These are phyloP conservation scores for Phalera bucephala DNA, from an alignment of 2,888 invertebrate genomes.

Conservation along the genomic window DNA sequence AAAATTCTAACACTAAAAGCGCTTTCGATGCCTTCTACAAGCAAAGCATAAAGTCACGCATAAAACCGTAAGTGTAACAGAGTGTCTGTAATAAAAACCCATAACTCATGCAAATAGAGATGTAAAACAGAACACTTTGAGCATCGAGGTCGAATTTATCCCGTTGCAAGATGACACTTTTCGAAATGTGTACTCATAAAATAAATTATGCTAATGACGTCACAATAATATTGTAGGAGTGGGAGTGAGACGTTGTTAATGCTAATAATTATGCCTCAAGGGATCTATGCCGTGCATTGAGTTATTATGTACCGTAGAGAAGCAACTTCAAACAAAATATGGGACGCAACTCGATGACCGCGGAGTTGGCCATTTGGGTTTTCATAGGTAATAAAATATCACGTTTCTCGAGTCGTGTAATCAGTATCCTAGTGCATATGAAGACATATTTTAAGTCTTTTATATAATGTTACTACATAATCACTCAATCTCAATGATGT, in stretches of 20 bases:
- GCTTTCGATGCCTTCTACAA: no score
- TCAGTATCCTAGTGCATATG: constrained; percentile 9
- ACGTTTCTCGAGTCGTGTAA: constrained; percentile 1
- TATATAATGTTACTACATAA: no score
- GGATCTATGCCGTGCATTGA: no score
- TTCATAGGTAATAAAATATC: neutral
- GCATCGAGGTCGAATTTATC: constrained; percentile 4
- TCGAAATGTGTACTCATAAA: constrained; percentile 13
- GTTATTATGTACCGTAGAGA: no score
- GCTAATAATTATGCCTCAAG: constrained; percentile 19
- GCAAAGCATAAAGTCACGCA: neutral
- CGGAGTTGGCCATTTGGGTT: no score
- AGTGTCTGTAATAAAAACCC: neutral
- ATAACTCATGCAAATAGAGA: constrained; percentile 2
- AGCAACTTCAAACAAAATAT: no score
- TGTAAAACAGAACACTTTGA: constrained; percentile 2
- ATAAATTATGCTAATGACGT: constrained; percentile 24
- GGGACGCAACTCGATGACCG: no score
- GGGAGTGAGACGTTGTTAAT: constrained; percentile 10
- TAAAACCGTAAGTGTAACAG: neutral
- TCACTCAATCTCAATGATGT: constrained; percentile 2
- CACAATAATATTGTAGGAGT: constrained; percentile 7
- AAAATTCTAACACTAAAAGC: no score
- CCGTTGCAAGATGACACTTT: constrained; percentile 3
- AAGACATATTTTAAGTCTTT: constrained; percentile 3